phyloP scores from a whole-genome alignment of 2,113 vertebrate genomes.

The Burhinus bistriatus region DNA sequence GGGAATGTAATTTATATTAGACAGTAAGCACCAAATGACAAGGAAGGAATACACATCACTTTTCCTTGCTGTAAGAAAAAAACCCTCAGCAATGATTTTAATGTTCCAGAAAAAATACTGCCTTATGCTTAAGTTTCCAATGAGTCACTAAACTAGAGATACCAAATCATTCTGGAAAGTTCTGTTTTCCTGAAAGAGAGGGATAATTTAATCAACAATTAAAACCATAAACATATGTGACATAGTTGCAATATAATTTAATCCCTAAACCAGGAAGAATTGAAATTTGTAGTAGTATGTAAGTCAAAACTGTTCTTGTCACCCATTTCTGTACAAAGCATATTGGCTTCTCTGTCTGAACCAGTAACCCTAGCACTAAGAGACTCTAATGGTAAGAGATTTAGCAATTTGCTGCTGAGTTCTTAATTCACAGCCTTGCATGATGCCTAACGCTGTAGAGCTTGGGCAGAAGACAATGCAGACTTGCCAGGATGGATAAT shows the following conservation, averaged over 20 bases:
- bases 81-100: not conserved
- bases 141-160: not conserved
- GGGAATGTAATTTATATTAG: not conserved
- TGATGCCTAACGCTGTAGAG: not conserved
- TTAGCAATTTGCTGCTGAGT: not conserved
- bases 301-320: not conserved
- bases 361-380: not conserved
- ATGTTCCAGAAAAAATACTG: not conserved
- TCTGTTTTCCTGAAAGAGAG: not conserved
- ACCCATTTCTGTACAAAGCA: not conserved
- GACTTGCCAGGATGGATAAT: not conserved
- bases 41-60: not conserved
- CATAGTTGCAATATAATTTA: not conserved
- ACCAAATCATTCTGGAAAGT: not conserved
- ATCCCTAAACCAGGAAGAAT: not conserved
- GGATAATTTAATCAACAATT: not conserved
- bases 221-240: not conserved
- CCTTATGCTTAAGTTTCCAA: not conserved
- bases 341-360: not conserved
- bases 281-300: not conserved
- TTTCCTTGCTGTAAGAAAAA: not conserved
- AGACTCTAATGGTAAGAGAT: not conserved
- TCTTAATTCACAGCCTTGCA: not conserved
- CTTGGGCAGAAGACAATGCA: not conserved
- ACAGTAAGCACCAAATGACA: constrained; percentile 1